Evolutionary conservation across 2,888 invertebrate genomes (phyloP), one percentile per base, ranked within the genome.

Genomic region (Monopis laevigella): DNA sequence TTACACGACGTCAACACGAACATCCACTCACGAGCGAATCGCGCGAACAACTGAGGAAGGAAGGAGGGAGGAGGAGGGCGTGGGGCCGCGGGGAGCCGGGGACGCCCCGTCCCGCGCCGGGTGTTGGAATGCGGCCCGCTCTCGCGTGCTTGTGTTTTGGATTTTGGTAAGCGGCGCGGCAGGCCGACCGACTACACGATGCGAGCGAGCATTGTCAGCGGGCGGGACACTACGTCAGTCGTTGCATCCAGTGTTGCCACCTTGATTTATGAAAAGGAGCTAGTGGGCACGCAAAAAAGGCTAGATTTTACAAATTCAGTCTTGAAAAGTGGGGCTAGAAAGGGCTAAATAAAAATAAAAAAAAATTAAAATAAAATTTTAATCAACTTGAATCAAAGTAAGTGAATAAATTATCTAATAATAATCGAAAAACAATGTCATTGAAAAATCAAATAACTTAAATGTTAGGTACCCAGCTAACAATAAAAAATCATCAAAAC

Each of bases 121-220:
- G 67, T 69, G 66, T 66, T 62, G 73, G 74, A 74, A 74, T 74
- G 75, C 65, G 70, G 67, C 73, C 65, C 64, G 72, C 69, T 65
- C 63, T 66, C 62, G 59, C 62, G 58, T 26, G 24, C 59, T 60
- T 60, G 57, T 62, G 72, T 32, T 32, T 32, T 32, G 32, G 32
- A n/a, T n/a, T n/a, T n/a, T n/a, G n/a, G n/a, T n/a, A 29, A 16
- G 69, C 69, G 72, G 71, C 66, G 58, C 53, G 55, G 57, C 51
- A 50, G 51, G 54, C 53, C 47, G 12, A 29, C 29, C 29, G 17
- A 17, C 32, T 17, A 17, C 32, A 17, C 14, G 32, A 17, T 32
- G 32, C 32, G 17, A 14, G 10, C 32, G 3, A 7, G 14, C 16
- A 32, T 13, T 17, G 32, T 11, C 16, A n/a, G 14, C 14, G 3